These are phyloP conservation scores for Nipponacmea schrenckii DNA, from an alignment of 2,888 invertebrate species.

Conservation along the genomic window DNA sequence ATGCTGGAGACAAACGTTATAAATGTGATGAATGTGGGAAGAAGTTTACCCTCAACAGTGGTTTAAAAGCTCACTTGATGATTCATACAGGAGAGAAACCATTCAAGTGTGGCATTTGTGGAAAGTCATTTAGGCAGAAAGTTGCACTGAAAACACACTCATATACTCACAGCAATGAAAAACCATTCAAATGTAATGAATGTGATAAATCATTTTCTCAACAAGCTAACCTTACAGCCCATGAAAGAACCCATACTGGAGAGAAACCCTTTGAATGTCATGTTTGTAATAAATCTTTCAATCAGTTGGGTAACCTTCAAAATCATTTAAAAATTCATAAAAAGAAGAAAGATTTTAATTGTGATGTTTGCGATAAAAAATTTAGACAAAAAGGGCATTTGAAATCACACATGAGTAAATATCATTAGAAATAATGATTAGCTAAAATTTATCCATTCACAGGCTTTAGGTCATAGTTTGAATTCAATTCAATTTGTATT, in stretches of 20 bases:
- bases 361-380: no score
- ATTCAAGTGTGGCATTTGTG: conserved; percentile 64
- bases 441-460: no score
- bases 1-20: background rate
- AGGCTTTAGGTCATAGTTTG: no score
- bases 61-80: background rate
- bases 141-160: conserved; percentile 70
- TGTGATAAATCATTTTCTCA: conserved; percentile 45
- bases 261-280: background rate
- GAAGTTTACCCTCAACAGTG: background rate
- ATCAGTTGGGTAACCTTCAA: background rate
- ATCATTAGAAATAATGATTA: conserved; percentile 13
- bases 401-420: no score
- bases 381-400: no score
- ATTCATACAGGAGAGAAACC: conserved; percentile 67
- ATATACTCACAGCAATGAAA: conserved; percentile 71
- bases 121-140: conserved; percentile 63
- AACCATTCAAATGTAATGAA: conserved; percentile 60
- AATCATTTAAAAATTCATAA: no score
- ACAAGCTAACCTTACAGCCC: conserved; percentile 20
- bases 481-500: no score
- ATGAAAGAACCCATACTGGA: conserved; percentile 18
- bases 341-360: no score
- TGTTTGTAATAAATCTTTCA: background rate
- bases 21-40: background rate